phyloP scores from a whole-genome alignment of 2,113 vertebrate species.

The Syngnathus typhle region DNA sequence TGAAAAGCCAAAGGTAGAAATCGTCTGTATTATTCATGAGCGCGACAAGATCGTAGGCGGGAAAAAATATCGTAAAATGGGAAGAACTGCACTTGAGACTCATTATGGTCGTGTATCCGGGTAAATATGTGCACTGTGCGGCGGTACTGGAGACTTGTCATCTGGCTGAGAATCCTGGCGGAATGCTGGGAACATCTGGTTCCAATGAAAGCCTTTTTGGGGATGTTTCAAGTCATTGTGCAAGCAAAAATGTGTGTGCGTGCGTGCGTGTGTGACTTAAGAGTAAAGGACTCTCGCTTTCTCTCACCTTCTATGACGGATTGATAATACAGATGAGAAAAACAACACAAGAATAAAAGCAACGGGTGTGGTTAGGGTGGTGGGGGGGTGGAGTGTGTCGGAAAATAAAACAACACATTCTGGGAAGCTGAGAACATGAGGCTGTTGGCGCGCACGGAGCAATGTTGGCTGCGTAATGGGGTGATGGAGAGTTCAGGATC shows the following conservation, averaged over 20 bases:
- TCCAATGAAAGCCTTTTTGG: constrained; percentile 3
- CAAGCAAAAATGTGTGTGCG: neutral
- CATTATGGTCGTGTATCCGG: neutral
- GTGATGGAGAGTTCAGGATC: constrained; percentile 5
- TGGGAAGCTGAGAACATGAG: neutral
- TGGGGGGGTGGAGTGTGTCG: neutral
- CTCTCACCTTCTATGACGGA: neutral
- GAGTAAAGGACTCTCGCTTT: neutral
- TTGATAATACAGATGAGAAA: constrained; percentile 9
- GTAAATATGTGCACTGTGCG: neutral
- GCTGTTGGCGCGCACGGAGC: neutral
- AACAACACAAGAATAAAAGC: neutral
- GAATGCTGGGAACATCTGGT: constrained; percentile 2
- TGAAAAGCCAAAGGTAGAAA: neutral
- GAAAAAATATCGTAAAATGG: neutral
- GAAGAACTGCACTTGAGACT: neutral
- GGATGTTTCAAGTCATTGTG: constrained; percentile 8
- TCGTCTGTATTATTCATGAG: neutral
- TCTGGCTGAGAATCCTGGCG: constrained; percentile 6
- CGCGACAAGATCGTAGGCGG: neutral
- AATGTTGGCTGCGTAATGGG: constrained; percentile 4
- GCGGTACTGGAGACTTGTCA: neutral
- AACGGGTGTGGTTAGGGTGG: neutral
- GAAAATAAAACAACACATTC: constrained; percentile 1
- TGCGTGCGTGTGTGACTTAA: neutral